Base-by-base conservation (phyloP, 2,113 vertebrate genomes). In the Strix aluco region DNA sequence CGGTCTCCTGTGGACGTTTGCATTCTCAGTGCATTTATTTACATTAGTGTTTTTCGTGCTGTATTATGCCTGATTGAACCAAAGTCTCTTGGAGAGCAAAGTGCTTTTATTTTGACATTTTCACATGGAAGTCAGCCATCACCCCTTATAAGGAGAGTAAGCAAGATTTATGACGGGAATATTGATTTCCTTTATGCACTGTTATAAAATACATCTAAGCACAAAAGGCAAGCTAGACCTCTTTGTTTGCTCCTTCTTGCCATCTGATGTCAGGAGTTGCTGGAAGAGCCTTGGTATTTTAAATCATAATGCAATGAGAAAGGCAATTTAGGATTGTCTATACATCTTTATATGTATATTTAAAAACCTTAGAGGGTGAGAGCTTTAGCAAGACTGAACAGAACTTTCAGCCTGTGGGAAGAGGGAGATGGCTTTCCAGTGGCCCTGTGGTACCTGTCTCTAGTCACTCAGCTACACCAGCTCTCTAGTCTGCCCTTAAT, bases 131-230 rank as follows among this genome's bases (percentile, higher is more conserved):
- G 90, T 81, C 91, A 94, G 95, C 85, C 91, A 87, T 95, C 92
- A 91, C 63, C 74, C 38, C 85, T 95, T 95, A 83, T 96, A 97
- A 93, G 86, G 85, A 96, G 72, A 86, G 73, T 87, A 96, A 94
- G 91, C 73, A 96, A 95, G 95, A 97, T 96, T 97, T 96, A 94
- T 97, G 93, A 97, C 95, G 87, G 70, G 89, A 92, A 85, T 96
- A 97, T 97, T 97, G 97, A 97, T 97, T 97, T 97, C 95, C 95
- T 97, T 97, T 97, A 94, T 96, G 80, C 51, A 81, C 75, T 86
- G 90, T 86, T 95, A 94, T 95, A 97, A 97, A 96, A 92, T 89
- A 94, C 79, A 92, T 93, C 91, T 94, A 95, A 96, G 94, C 88
- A 94, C 91, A 97, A 92, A 95, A 95, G 73, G 91, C 69, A 92